phyloP scores from a whole-genome alignment of 2,113 vertebrate species.

The Siphamia tubifer region DNA sequence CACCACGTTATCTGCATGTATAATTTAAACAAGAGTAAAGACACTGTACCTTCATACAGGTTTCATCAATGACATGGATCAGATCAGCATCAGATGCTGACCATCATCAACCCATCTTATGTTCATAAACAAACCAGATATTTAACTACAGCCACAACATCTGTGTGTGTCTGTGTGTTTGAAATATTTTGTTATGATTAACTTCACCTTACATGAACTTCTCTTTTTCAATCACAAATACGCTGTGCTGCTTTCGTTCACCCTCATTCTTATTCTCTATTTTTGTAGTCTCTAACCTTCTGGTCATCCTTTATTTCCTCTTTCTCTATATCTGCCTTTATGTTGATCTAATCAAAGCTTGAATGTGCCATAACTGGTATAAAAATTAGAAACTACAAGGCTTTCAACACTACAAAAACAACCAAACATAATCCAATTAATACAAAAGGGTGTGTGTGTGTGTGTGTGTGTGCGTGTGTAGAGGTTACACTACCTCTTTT shows the following conservation, averaged over 20 bases:
- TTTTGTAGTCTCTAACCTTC: not conserved
- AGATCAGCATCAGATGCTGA: not conserved
- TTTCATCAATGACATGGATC: not conserved
- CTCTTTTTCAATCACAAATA: not conserved
- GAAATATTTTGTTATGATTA: not conserved
- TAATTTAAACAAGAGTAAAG: not conserved
- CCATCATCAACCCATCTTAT: not conserved
- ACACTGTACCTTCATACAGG: not conserved
- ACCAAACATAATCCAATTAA: not conserved
- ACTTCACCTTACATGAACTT: not conserved
- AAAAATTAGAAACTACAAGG: not conserved
- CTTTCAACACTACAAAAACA: not conserved
- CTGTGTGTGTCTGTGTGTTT: not conserved
- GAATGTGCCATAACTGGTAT: not conserved
- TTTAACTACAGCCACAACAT: not conserved
- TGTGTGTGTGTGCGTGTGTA: not conserved
- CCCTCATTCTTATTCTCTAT: not conserved
- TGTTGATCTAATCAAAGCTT: not conserved
- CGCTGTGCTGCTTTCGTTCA: not conserved
- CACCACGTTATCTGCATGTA: not conserved
- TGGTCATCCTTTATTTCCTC: not conserved
- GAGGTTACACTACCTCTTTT: conserved; percentile 24
- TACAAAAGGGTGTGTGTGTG: not conserved
- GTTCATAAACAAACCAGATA: not conserved
- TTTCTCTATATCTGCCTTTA: not conserved